A percentile compares a stretch with the other conserved stretches of the same genome.
Conservation (phyloP, 1,140 invertebrate genomes). For the Drosophila ananassae region DNA sequence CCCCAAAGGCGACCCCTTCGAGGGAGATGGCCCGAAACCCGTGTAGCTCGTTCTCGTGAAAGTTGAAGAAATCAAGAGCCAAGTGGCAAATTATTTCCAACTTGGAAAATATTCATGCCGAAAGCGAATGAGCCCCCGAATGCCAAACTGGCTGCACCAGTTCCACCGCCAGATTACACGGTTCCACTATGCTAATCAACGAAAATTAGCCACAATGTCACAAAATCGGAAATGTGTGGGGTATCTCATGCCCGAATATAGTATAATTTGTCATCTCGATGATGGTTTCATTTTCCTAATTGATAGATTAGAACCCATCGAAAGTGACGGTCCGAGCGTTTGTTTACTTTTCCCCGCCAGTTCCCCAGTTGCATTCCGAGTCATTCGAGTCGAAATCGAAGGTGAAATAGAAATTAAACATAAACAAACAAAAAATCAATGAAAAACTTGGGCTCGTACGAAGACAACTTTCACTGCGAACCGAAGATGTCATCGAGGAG, state of each 20-base stretch:
- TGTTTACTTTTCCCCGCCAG: slow-evolving; percentile 7
- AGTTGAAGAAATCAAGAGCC: slow-evolving; percentile 53
- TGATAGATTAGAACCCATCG: slow-evolving; percentile 49
- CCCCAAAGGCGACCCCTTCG: slow-evolving; percentile 45
- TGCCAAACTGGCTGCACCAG: slow-evolving; percentile 71
- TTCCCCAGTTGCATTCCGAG: slow-evolving; percentile 30
- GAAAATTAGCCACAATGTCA: slow-evolving; percentile 22
- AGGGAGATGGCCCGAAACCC: slow-evolving; percentile 29
- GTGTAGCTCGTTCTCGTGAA: slow-evolving; percentile 74
- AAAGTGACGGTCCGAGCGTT: slow-evolving; percentile 14
- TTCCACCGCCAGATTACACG: slow-evolving; percentile 51
- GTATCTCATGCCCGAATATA: slow-evolving; percentile 10
- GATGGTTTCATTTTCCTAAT: slow-evolving; percentile 52
- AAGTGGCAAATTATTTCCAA: slow-evolving; percentile 36
- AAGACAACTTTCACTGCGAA: slow-evolving; percentile 54
- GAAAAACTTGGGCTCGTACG: slow-evolving; percentile 42
- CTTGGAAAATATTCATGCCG: slow-evolving; percentile 26
- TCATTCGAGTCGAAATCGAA: slow-evolving; percentile 38
- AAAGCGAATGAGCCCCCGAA: slow-evolving; percentile 50
- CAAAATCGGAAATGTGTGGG: slow-evolving; percentile 21
- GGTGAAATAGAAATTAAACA: slow-evolving; percentile 51
- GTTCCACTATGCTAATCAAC: slow-evolving; percentile 41
- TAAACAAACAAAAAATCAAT: slow-evolving; percentile 17
- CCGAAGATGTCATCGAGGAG: slow-evolving; percentile 42
- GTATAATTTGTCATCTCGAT: slow-evolving; percentile 36